phyloP scores from a whole-genome alignment of 2,888 invertebrate genomes.

The Lasius fuliginosus region DNA sequence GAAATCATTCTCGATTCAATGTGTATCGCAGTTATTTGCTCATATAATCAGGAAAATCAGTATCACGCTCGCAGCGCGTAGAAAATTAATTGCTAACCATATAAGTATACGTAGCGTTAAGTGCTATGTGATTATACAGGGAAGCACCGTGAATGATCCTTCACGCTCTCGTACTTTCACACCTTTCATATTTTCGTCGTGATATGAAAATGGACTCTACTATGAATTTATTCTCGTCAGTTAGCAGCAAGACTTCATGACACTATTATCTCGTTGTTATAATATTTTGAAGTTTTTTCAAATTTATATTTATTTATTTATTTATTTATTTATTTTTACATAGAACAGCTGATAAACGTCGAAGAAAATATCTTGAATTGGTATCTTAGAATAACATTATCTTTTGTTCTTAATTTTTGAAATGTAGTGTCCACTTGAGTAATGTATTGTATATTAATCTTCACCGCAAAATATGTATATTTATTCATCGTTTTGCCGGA shows the following conservation, averaged over 20 bases:
- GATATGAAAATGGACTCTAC: background rate
- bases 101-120: conserved; percentile 7
- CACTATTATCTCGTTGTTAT: background rate
- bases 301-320: background rate
- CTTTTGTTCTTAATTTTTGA: background rate
- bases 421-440: background rate
- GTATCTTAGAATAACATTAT: conserved; percentile 2
- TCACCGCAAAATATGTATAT: conserved; percentile 31
- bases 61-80: background rate
- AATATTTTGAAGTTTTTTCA: background rate
- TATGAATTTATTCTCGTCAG: background rate
- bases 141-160: background rate
- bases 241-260: background rate
- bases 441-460: conserved; percentile 13
- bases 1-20: conserved; percentile 59
- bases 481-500: conserved; percentile 10
- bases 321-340: background rate
- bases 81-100: background rate
- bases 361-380: background rate
- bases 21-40: background rate
- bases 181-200: background rate
- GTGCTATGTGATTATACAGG: background rate
- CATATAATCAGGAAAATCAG: background rate
- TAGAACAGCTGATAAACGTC: background rate
- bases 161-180: background rate